Base-by-base conservation (phyloP, 2,113 vertebrate species). In the Nycticryphes semicollaris region DNA sequence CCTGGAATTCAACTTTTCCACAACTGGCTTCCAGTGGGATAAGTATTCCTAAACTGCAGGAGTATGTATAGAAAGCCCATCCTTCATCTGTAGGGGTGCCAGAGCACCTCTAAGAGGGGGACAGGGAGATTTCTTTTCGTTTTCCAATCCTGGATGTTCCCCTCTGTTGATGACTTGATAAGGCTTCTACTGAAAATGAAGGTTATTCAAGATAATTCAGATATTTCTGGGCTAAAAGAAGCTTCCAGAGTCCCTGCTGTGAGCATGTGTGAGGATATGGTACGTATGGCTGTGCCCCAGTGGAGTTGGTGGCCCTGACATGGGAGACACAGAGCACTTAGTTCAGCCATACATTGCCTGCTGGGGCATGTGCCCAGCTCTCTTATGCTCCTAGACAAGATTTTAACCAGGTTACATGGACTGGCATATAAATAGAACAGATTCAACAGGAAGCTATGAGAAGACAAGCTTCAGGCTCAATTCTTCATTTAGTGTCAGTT, bases 281-380 rank as follows among this genome's bases (percentile, higher is more conserved):
- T 19, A 75, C 20, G 27, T 80, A 50, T 92, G 76, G n/a, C 33
- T 0, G 0, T 47, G 16, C 6, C 5, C 4, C n/a, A 21, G 39
- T 51, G 43, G 39, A 33, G 22, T 14, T 78, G 64, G 41, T 47
- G 25, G 45, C 37, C 24, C 14, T 73, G 2, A 1, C 2, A 0
- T 39, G 37, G 39, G 47, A 80, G 23, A 54, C 7, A 74, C 30
- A 80, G 12, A 64, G 25, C 18, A 76, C 21, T 16, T 33, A 30
- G 14, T 20, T 81, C 43, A 79, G 78, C 14, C 1, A 1, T n/a
- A 51, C 0, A 0, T 5, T 50, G 19, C 21, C 27, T 37, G 22
- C 33, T 70, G 13, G 17, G 35, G 23, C 12, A 60, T 1, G 1
- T 17, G 17, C 7, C 18, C 60, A 74, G 24, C 7, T 63, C 28